Conservation (phyloP, 2,797 vertebrate species). For the Hephaestus fuliginosus region DNA sequence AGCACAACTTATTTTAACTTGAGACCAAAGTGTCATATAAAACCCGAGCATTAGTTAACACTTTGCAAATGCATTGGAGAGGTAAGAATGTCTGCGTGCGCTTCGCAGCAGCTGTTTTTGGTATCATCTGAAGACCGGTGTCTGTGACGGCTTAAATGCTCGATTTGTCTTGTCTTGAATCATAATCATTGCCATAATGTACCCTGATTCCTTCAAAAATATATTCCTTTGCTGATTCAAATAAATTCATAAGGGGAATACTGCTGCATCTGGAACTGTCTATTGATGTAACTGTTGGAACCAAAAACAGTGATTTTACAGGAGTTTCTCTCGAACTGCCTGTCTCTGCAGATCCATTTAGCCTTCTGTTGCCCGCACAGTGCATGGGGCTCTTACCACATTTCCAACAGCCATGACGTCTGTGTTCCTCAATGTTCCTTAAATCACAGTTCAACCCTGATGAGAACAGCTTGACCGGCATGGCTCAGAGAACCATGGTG, state of each 20-base stretch:
- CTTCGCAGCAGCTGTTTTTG: not conserved
- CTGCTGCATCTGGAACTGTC: not conserved
- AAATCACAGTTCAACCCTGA: constrained; percentile 42
- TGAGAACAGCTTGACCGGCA: constrained; percentile 50
- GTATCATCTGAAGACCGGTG: not conserved
- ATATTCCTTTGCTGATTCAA: not conserved
- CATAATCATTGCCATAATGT: constrained; percentile 6
- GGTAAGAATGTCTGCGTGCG: not conserved
- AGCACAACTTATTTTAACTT: constrained; percentile 30
- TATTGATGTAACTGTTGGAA: not conserved
- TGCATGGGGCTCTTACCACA: constrained; percentile 35
- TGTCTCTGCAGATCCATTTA: constrained; percentile 36
- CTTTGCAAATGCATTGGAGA: constrained; percentile 47
- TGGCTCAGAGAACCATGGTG: constrained; percentile 44
- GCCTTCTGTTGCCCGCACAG: constrained; percentile 14
- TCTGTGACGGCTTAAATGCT: not conserved
- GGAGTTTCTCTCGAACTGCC: constrained; percentile 17
- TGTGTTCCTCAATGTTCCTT: constrained; percentile 50
- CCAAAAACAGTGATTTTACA: constrained; percentile 9
- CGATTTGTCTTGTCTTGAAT: constrained; percentile 14
- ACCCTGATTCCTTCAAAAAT: not conserved
- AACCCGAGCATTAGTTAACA: constrained; percentile 65
- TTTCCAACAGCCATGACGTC: constrained; percentile 50
- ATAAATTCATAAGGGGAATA: not conserved
- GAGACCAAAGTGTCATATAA: constrained; percentile 14